Evolutionary conservation across 2,888 invertebrate genomes (phyloP).

Genomic region (Epirrhoe alternata): DNA sequence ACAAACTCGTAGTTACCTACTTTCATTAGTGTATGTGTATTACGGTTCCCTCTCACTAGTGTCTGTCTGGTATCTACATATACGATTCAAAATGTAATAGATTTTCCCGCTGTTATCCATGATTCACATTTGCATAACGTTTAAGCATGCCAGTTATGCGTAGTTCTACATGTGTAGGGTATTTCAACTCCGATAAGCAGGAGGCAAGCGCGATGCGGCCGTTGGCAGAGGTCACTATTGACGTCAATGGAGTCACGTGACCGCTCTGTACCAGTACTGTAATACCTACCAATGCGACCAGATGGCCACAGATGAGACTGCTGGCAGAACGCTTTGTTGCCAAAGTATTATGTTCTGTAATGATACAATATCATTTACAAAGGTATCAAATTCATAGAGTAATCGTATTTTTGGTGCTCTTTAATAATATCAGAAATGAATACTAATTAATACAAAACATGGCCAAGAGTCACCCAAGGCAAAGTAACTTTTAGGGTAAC

Average conservation of each 20-base stretch:
- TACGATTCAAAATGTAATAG: not conserved
- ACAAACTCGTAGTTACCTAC: too few relatives aligned
- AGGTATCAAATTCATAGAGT: slow-evolving; percentile 5
- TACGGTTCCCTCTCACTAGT: too few relatives aligned
- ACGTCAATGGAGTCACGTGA: slow-evolving; percentile 89
- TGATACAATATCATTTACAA: slow-evolving; percentile 9
- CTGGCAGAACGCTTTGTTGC: slow-evolving; percentile 32
- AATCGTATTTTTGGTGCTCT: not conserved
- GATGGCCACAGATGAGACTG: slow-evolving; percentile 45
- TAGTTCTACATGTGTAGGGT: slow-evolving; percentile 59
- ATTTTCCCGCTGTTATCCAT: slow-evolving; percentile 23
- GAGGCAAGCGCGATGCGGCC: slow-evolving; percentile 74
- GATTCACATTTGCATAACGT: slow-evolving; percentile 11
- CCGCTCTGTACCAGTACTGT: slow-evolving; percentile 58
- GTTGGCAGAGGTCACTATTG: slow-evolving; percentile 88
- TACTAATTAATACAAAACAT: not conserved
- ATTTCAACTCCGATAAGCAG: slow-evolving; percentile 78
- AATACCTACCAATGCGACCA: slow-evolving; percentile 51
- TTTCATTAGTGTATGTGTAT: too few relatives aligned
- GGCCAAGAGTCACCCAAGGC: not conserved
- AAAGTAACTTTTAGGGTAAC: too few relatives aligned
- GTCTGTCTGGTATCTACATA: not conserved
- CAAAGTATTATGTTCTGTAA: slow-evolving; percentile 3
- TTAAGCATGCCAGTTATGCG: slow-evolving; percentile 36
- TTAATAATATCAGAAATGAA: not conserved